Percentiles rank a stretch among this genome's conserved stretches.
Evolutionary conservation across 2,797 vertebrate species (phyloP).

Genomic region (Tapera naevia): DNA sequence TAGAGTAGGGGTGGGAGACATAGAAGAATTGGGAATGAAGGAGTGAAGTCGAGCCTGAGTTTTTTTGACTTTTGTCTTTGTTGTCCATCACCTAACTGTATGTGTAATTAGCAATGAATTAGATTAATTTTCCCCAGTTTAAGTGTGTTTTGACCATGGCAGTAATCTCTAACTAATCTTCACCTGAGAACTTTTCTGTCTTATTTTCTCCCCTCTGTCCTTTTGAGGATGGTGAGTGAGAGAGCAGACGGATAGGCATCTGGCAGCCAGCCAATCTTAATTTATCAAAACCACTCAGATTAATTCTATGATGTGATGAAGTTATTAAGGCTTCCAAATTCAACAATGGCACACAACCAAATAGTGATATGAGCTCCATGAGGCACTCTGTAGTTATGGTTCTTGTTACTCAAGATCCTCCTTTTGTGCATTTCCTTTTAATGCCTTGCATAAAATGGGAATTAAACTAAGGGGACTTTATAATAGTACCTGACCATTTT

Average conservation of each 20-base stretch:
- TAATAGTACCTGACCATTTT: not conserved
- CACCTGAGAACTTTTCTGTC: not conserved
- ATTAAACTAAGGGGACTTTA: not conserved
- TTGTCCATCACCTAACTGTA: not conserved
- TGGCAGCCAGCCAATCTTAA: not conserved
- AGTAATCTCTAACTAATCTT: not conserved
- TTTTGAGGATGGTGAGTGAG: not conserved
- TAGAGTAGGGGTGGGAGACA: not conserved
- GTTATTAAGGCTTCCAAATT: not conserved
- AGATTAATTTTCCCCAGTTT: not conserved
- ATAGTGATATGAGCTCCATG: not conserved
- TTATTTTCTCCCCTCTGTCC: not conserved
- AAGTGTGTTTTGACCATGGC: not conserved
- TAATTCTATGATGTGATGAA: not conserved
- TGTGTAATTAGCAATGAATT: not conserved
- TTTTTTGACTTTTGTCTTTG: not conserved
- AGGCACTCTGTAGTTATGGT: not conserved
- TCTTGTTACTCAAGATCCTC: not conserved
- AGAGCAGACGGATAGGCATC: not conserved
- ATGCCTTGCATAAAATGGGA: not conserved
- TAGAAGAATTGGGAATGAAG: not conserved
- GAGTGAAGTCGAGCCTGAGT: not conserved
- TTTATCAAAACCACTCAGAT: not conserved
- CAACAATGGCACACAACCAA: not conserved
- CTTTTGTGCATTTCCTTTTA: not conserved